A percentile compares a stretch with the other conserved stretches of the same genome.
These are phyloP conservation scores for Coptotermes formosanus DNA, from an alignment of 1,140 invertebrate species.

Conservation along the genomic window DNA sequence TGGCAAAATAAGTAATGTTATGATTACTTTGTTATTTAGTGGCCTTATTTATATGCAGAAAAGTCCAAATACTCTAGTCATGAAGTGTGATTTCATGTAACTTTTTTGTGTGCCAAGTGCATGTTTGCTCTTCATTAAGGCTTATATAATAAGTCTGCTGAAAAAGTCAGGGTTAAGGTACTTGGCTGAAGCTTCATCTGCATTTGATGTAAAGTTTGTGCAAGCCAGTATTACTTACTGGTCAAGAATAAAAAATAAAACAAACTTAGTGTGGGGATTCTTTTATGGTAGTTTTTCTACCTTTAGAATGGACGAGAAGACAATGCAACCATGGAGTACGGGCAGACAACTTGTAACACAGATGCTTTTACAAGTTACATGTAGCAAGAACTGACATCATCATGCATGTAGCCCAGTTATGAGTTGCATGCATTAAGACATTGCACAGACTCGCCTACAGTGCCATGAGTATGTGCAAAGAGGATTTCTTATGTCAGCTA, in stretches of 20 bases:
- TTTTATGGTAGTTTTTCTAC: too few relatives aligned
- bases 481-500: too few relatives aligned
- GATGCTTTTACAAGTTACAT: too few relatives aligned
- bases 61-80: not conserved
- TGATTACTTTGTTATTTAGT: not conserved
- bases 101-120: not conserved
- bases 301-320: too few relatives aligned
- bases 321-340: too few relatives aligned
- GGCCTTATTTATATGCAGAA: not conserved
- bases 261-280: too few relatives aligned
- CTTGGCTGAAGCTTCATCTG: not conserved
- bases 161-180: not conserved
- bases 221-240: not conserved
- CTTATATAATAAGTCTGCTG: not conserved
- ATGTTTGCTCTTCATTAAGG: not conserved
- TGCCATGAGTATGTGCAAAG: too few relatives aligned
- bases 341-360: too few relatives aligned
- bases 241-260: not conserved
- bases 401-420: too few relatives aligned
- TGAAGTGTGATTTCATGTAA: not conserved
- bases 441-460: too few relatives aligned
- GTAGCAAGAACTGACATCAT: too few relatives aligned
- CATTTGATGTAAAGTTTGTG: not conserved
- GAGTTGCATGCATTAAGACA: too few relatives aligned
- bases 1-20: not conserved